Evolutionary conservation across 2,797 vertebrate species (phyloP), one percentile per base, ranked within the genome.

Genomic region (Sebastes elongatus): DNA sequence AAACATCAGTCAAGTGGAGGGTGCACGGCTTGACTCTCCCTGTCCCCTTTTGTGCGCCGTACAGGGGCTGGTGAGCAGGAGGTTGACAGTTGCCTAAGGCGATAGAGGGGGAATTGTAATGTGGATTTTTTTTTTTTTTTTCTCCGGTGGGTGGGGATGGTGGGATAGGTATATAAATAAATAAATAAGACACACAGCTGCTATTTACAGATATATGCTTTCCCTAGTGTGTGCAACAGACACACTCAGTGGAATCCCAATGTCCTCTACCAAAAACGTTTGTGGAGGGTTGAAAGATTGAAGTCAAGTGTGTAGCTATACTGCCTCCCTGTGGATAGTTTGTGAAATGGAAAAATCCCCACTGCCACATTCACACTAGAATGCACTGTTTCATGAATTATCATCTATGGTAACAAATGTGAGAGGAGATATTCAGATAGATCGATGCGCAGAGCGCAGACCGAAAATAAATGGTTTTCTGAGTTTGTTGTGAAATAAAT

Each of bases 151-250:
- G 71, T 49, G 57, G n/a, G 35, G 35, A 28, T 27, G 46, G 33
- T 28, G 35, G 55, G 42, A 42, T 16, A 68, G 56, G 42, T 65
- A 66, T 82, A 86, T 90, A 87, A 87, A 91, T 71, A 88, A 86
- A 91, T 68, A 87, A 78, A 86, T 84, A 83, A 87, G 23, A 83
- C 73, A 84, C 81, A 80, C 87, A 86, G 85, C 88, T 93, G 90
- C 94, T 93, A 93, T 95, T 95, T 94, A 91, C 91, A 95, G 94
- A 95, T 89, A 93, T 87, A 53, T 71, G 80, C 81, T 90, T 91
- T 87, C 80, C 74, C 81, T 53, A 7, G 76, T 77, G 83, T 63
- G 84, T 65, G 78, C 70, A 78, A 84, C 76, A 76, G 66, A 86
- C 67, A 67, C 63, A 74, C 75, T 89, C 88, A 81, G 87, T 77